A percentile compares a stretch with the other conserved stretches of the same genome.
Evolutionary conservation across 2,113 vertebrate species (phyloP).

Genomic region (Alligator mississippiensis): DNA sequence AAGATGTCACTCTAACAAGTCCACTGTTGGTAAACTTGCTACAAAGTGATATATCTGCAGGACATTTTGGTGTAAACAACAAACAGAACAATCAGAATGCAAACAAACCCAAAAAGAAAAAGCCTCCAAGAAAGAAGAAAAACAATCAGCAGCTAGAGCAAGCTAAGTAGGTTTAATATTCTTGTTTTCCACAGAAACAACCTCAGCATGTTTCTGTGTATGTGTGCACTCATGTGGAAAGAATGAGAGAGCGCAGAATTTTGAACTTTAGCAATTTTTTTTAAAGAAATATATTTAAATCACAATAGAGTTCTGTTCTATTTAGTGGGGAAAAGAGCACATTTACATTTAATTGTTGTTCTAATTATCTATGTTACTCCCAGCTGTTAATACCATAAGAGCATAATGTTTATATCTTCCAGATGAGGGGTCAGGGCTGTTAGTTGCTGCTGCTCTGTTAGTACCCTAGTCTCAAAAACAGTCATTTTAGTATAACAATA

Average conservation of each 20-base stretch:
- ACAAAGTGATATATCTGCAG: conserved; percentile 97
- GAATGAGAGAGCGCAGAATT: background rate
- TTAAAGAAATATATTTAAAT: background rate
- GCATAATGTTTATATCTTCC: background rate
- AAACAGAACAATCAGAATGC: conserved; percentile 90
- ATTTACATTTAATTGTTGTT: background rate
- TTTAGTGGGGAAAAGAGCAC: background rate
- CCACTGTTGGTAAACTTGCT: conserved; percentile 96
- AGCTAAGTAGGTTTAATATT: conserved; percentile 86
- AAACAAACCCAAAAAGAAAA: conserved; percentile 98
- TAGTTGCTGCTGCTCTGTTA: background rate
- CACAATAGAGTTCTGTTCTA: background rate
- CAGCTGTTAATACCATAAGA: background rate
- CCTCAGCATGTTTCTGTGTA: background rate
- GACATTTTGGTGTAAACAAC: conserved; percentile 95
- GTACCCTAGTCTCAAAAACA: background rate
- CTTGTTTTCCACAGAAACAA: conserved; percentile 28
- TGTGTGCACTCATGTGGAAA: background rate
- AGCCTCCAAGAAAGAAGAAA: conserved; percentile 97
- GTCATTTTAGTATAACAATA: background rate
- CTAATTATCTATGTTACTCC: background rate
- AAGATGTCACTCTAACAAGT: conserved; percentile 97
- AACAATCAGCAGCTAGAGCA: conserved; percentile 90
- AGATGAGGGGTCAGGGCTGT: background rate
- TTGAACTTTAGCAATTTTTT: background rate